Conservation (phyloP, 2,797 vertebrate species). For the Heteromormyrus szaboi region DNA sequence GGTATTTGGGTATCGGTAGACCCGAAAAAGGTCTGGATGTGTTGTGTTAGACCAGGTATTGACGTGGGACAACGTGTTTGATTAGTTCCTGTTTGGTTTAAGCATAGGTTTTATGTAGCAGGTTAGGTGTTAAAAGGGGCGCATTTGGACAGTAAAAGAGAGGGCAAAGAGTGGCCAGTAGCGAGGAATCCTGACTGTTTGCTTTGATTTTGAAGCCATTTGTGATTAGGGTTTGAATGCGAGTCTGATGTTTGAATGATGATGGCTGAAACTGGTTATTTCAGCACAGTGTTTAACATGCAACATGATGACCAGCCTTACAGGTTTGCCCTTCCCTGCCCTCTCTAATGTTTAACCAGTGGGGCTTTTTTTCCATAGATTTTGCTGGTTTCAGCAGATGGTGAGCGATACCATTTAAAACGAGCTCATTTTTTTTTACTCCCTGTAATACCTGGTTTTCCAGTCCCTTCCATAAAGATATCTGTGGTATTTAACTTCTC, state of each 20-base stretch:
- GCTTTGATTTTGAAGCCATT: neutral
- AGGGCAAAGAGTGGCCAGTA: neutral
- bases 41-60: neutral
- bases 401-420: neutral
- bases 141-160: neutral
- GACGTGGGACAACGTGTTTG: conserved; percentile 9
- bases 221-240: neutral
- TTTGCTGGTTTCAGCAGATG: neutral
- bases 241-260: too few relatives aligned
- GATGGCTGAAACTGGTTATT: neutral
- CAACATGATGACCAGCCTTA: neutral
- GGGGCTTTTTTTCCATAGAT: conserved; percentile 21
- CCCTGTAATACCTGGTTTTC: neutral
- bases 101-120: neutral
- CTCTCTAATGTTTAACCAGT: conserved; percentile 52
- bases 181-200: neutral
- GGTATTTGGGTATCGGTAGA: neutral
- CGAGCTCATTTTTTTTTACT: neutral
- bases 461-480: neutral
- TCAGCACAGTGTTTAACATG: conserved; percentile 6
- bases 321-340: conserved; percentile 16
- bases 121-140: neutral
- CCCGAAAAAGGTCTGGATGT: neutral
- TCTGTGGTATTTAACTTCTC: neutral
- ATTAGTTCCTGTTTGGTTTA: conserved; percentile 42